Base-by-base conservation (phyloP, 2,797 vertebrate genomes). In the Poeciliopsis infans region DNA sequence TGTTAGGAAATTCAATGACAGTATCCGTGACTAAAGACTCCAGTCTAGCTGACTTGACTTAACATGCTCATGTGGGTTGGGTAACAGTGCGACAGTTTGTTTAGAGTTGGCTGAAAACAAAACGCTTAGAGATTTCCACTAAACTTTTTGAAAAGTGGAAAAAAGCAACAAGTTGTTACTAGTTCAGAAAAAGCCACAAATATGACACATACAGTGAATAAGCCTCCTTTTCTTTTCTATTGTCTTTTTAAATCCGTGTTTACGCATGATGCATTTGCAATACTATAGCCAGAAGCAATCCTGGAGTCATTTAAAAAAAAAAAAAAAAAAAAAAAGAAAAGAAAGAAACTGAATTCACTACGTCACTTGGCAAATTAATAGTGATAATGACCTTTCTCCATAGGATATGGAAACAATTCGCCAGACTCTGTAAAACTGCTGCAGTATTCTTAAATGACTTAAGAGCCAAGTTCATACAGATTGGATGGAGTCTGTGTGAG, bases 11-110 rank as follows among this genome's bases (percentile, higher is more conserved):
- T 23, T 13, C 16, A 28, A 6, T 83, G 72, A 86, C 57, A 77
- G 83, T 16, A 83, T 83, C 76, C 75, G 80, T 91, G 87, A 93
- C 79, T 83, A 86, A 88, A 20, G 74, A 47, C 61, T 83, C 25
- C n/a, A 59, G 80, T 73, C n/a, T 71, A 82, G 61, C 49, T 61
- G 66, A 90, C 93, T 75, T 87, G 92, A 90, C 81, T 25, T 55
- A 87, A 89, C 93, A 83, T 79, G 92, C 68, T 79, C 72, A 61
- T 41, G 12, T 79, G 83, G 81, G 85, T 90, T 91, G 82, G 82
- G 84, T 76, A 81, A 83, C 2, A 31, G 72, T 68, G 69, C 75
- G 78, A 80, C 77, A 51, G 73, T 47, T 46, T 74, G 55, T 81
- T 86, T 53, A 49, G 77, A 84, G 61, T 36, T 36, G 68, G 23